Base-by-base conservation (phyloP, 2,113 vertebrate genomes). In the Furnarius figulus region DNA sequence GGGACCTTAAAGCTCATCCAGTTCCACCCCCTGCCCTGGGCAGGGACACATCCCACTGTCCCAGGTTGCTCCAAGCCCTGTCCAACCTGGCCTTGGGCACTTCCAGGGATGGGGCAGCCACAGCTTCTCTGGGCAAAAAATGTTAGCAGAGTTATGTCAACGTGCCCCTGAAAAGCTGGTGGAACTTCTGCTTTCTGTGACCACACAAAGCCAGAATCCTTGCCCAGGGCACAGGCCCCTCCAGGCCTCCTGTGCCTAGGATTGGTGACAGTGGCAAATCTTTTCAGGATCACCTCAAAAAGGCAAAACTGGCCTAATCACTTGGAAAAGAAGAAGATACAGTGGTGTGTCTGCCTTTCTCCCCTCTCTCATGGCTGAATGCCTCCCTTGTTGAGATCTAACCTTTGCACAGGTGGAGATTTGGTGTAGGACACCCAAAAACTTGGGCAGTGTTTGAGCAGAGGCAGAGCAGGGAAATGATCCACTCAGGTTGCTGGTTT, bases 191-290 rank as follows among this genome's bases (percentile, higher is more conserved):
- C 39, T 33, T 44, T 14, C 39, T 82, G 49, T 6, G 25, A 40
- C 61, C 27, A 21, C 27, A 40, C 53, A 67, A 46, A 37, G 33
- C 49, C 58, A 33, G 12, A 31, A 40, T 49, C 65, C 77, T 39
- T 46, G 25, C 42, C 56, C 37, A 25, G 71, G 20, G 15, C 56
- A 21, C 1, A 0, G 16, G 12, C 55, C 49, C 59, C 58, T 21
- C 13, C 23, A 6, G 33, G 37, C 33, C 40, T 70, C 15, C 33
- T 0, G 0, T 8, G 42, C 21, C 27, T 27, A n/a, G 42, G 39
- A 16, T 33, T 2, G 0, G 59, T 42, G 58, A 35, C n/a, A 68
- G 16, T 3, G 78, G 55, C 40, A 78, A 2, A 46, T 63, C 63
- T 61, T 56, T 21, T 75, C 31, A 7, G 46, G 40, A 46, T 82